Percentiles rank a stretch among this genome's conserved stretches.
These are phyloP conservation scores for Xyrauchen texanus DNA, from an alignment of 2,113 vertebrate genomes.

Conservation along the genomic window DNA sequence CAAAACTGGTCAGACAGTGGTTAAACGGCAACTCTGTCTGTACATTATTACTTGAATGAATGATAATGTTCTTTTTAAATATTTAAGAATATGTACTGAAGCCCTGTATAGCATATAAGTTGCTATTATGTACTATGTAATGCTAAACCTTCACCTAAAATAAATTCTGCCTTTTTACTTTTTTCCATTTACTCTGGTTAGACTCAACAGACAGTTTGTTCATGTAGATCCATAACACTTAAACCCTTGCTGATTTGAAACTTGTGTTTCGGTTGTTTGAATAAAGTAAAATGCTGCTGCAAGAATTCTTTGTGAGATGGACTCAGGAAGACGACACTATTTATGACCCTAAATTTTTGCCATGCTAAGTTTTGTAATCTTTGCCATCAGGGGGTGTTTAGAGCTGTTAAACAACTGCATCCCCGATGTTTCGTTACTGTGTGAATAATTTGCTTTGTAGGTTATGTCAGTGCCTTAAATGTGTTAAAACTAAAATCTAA, in stretches of 20 bases:
- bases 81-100: not conserved
- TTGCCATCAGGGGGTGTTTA: too few relatives aligned
- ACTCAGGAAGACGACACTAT: too few relatives aligned
- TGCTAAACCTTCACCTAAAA: not conserved
- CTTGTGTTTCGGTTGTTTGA: not conserved
- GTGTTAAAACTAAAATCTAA: not conserved
- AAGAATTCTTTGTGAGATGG: not conserved
- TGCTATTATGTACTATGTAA: not conserved
- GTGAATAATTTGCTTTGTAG: not conserved
- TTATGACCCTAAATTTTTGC: too few relatives aligned
- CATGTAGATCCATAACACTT: too few relatives aligned
- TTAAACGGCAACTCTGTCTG: not conserved
- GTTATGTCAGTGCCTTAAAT: constrained; percentile 24
- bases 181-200: not conserved
- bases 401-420: not conserved
- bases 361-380: too few relatives aligned
- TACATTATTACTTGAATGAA: constrained; percentile 2
- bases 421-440: not conserved
- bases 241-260: too few relatives aligned
- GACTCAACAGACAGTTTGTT: not conserved
- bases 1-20: not conserved
- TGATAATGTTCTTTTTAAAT: not conserved
- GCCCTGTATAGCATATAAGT: not conserved
- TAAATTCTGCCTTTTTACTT: not conserved
- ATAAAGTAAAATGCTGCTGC: not conserved